Conservation (phyloP, 2,113 vertebrate genomes). For the Actinemys pallida region DNA sequence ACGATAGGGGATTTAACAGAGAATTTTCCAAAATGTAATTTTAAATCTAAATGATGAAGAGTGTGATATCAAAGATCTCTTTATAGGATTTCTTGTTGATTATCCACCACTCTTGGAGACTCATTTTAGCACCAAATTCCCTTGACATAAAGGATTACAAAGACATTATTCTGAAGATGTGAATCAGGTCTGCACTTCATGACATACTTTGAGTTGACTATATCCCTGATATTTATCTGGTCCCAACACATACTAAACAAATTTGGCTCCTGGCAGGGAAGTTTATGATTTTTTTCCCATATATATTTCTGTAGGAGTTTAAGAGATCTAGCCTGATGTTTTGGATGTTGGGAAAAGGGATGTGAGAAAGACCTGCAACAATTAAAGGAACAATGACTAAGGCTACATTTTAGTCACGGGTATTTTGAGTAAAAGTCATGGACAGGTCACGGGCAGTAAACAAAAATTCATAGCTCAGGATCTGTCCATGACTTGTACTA, state of each 20-base stretch:
- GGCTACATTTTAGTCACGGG: no score
- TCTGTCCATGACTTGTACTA: no score
- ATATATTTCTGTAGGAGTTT: rapidly evolving
- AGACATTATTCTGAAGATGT: not conserved
- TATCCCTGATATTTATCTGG: rapidly evolving
- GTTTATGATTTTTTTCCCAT: rapidly evolving
- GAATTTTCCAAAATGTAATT: not conserved
- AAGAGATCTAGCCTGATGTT: rapidly evolving
- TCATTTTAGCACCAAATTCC: rapidly evolving
- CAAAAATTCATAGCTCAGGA: no score
- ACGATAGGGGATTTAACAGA: not conserved
- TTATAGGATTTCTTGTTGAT: not conserved
- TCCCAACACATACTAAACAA: rapidly evolving
- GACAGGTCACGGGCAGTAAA: no score
- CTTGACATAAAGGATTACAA: rapidly evolving
- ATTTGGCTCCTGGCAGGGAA: rapidly evolving
- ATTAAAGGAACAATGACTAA: no score
- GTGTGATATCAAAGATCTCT: not conserved
- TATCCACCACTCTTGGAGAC: rapidly evolving
- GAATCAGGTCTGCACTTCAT: not conserved
- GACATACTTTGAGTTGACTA: rapidly evolving
- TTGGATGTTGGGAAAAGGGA: rapidly evolving
- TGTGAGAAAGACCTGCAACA: not conserved
- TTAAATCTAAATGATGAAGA: not conserved
- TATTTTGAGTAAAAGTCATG: no score